A percentile compares a stretch with the other conserved stretches of the same genome.
Evolutionary conservation across 2,797 vertebrate genomes (phyloP).

Genomic region (Rhabdomys pumilio): DNA sequence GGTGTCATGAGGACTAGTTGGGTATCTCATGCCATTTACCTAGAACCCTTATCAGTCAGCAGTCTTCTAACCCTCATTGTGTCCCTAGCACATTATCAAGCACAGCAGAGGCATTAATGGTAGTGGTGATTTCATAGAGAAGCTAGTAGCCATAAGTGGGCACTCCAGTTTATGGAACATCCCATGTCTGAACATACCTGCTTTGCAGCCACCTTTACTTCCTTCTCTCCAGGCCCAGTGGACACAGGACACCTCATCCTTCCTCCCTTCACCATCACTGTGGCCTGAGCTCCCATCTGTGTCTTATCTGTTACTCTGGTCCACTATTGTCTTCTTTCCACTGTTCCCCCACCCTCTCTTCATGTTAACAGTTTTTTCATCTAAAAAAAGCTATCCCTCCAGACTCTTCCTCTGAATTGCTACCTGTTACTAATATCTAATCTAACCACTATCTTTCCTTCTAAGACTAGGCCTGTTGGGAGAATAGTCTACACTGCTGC

Average conservation of each 20-base stretch:
- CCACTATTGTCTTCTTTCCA: neutral
- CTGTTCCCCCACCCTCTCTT: neutral
- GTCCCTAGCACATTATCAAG: neutral
- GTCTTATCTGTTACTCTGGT: neutral
- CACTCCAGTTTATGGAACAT: neutral
- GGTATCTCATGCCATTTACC: neutral
- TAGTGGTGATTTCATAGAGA: neutral
- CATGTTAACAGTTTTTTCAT: neutral
- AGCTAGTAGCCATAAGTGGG: neutral
- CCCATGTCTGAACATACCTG: neutral
- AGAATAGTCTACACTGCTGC: neutral
- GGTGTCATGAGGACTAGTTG: neutral
- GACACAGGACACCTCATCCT: neutral
- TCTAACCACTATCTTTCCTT: neutral
- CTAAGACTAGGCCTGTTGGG: neutral
- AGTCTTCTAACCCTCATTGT: neutral
- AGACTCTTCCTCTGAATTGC: neutral
- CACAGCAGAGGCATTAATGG: neutral
- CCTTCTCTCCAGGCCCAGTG: slow-evolving; percentile 8
- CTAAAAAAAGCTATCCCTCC: neutral
- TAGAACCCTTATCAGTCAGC: neutral
- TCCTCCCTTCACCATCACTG: neutral
- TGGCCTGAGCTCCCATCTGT: neutral
- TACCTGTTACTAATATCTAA: neutral
- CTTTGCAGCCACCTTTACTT: neutral